These are phyloP conservation scores for Poecilia gillii DNA, from an alignment of 2,797 vertebrate species.

Conservation along the genomic window DNA sequence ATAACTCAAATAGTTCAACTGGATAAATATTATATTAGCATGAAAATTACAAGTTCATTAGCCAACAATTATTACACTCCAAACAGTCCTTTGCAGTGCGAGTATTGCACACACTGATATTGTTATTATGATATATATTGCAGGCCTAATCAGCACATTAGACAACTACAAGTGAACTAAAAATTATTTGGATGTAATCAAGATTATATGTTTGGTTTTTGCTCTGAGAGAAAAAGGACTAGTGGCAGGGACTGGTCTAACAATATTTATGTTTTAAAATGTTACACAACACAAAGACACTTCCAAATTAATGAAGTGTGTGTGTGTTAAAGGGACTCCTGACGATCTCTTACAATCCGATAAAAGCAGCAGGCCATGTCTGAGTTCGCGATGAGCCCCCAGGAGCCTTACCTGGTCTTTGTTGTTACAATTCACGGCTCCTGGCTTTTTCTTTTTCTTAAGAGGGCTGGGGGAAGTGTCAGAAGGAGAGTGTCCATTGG, in stretches of 20 bases:
- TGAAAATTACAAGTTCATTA: not conserved
- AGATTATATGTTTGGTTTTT: not conserved
- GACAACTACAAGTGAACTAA: not conserved
- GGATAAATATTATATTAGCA: not conserved
- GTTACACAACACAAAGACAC: not conserved
- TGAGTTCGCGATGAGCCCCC: slow-evolving; percentile 1
- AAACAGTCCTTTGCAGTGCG: not conserved
- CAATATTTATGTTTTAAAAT: not conserved
- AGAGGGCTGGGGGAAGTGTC: slow-evolving; percentile 93
- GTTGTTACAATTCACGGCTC: slow-evolving; percentile 88
- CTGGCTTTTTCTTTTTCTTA: slow-evolving; percentile 99
- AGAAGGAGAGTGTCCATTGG: slow-evolving; percentile 96
- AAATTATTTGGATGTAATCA: not conserved
- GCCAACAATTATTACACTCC: not conserved
- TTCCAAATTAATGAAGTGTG: not conserved
- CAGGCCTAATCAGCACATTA: not conserved
- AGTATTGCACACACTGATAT: not conserved
- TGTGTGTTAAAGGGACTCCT: not conserved
- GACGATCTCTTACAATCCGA: not conserved
- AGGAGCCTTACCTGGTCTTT: slow-evolving; percentile 92
- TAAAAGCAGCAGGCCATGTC: not conserved
- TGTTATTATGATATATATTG: not conserved
- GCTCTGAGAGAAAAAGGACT: not conserved
- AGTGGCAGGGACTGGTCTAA: not conserved
- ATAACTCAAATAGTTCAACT: not conserved